A percentile compares a stretch with the other conserved stretches of the same genome.
Conservation (phyloP, 2,113 vertebrate species). For the Oryzias woworae region DNA sequence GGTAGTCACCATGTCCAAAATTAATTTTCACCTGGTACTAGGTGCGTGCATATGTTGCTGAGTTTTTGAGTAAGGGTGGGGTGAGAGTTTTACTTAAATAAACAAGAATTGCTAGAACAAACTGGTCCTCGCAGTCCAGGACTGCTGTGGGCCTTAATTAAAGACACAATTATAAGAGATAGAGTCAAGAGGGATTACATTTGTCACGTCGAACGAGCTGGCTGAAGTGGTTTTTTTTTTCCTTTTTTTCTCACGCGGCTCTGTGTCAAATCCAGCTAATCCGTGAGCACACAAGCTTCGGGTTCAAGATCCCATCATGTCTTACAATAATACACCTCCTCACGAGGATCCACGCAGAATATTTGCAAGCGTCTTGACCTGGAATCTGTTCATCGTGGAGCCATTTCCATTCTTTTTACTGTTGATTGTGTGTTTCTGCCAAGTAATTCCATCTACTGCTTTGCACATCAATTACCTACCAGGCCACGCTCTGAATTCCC, state of each 20-base stretch:
- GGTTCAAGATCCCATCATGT: slow-evolving; percentile 8
- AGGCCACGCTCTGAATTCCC: slow-evolving; percentile 4
- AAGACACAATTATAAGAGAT: background rate
- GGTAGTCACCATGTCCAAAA: too few species aligned
- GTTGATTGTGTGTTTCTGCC: background rate
- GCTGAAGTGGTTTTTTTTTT: slow-evolving; percentile 4
- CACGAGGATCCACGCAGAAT: background rate
- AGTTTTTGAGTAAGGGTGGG: too few species aligned
- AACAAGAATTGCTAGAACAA: too few species aligned
- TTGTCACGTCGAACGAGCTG: background rate
- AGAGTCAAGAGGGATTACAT: background rate
- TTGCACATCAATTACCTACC: slow-evolving; percentile 28
- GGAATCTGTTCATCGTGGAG: background rate
- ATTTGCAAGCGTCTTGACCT: slow-evolving; percentile 3
- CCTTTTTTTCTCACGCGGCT: slow-evolving; percentile 1
- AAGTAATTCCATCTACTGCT: slow-evolving; percentile 13
- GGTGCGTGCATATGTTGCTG: too few species aligned
- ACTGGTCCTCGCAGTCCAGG: too few species aligned
- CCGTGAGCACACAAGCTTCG: slow-evolving; percentile 18
- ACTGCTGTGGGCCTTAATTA: too few species aligned
- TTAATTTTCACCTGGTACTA: too few species aligned
- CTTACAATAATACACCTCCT: background rate
- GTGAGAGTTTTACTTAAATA: too few species aligned
- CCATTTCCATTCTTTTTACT: background rate
- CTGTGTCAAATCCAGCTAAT: slow-evolving; percentile 21